Base-by-base conservation (phyloP, 2,797 vertebrate species). In the Stomatorhinus walkeri region DNA sequence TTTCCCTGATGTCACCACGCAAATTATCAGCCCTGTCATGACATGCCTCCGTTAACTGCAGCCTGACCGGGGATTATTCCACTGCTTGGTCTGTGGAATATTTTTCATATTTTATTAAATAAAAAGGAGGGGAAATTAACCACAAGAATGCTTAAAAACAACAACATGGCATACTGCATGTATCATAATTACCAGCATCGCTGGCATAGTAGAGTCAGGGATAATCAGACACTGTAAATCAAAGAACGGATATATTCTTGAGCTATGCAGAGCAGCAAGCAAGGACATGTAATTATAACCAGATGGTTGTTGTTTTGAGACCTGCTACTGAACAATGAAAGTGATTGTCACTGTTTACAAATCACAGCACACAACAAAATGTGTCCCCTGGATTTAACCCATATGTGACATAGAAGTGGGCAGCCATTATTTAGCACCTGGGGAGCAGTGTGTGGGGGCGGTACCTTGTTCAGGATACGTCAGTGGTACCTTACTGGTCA, bases 1-100 rank as follows among this genome's bases (percentile, higher is more conserved):
- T 56, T 87, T 59, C 52, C 28, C 28, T 87, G 51, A 56, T 87
- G 52, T 87, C 85, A 84, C n/a, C n/a, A 49, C 43, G 51, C 48
- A 84, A 84, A 51, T 84, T 79, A 79, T 79, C 72, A n/a, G 28
- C 19, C 40, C 5, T 43, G 72, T 40, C 72, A 79, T 79, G 72
- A 46, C 72, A 46, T 79, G 72, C 72, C 72, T 9, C 36, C 12
- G 2, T 36, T 72, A 72, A 72, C 28, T 72, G 64, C 64, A 36
- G 64, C 64, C 64, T 36, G 64, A 36, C 28, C 7, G 2, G 72
- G 72, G 43, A 46, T 79, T 79, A 46, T 46, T 79, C 72, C 72
- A 79, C 28, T 36, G 40, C 72, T 79, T 14, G 64, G 64, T 72
- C 64, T 72, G 64, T 72, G 14, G 28, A 72, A 72, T 72, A 72